Percentiles rank a stretch among this genome's conserved stretches.
These are phyloP conservation scores for Ophion costatus DNA, from an alignment of 2,888 invertebrate genomes.

Conservation along the genomic window DNA sequence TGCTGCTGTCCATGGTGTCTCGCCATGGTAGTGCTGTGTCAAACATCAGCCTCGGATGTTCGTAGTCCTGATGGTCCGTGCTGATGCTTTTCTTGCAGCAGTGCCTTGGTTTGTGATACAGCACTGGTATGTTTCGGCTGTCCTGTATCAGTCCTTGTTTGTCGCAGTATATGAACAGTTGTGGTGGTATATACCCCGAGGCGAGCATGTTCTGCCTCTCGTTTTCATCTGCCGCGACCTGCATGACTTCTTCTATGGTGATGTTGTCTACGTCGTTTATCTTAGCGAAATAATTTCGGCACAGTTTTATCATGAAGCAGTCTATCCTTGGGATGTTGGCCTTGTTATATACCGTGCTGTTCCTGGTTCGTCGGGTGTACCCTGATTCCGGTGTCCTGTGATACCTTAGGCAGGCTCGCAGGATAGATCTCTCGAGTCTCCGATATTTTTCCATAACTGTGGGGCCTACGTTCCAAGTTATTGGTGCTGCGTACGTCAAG, in stretches of 20 bases:
- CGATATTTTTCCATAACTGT: conserved; percentile 41
- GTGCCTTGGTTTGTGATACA: conserved; percentile 14
- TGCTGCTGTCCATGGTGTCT: neutral
- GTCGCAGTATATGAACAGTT: conserved; percentile 5
- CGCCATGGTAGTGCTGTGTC: conserved; percentile 2
- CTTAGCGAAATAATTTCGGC: neutral
- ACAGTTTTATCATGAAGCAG: neutral
- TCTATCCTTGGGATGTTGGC: conserved; percentile 25
- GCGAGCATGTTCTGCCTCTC: neutral
- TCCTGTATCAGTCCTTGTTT: neutral
- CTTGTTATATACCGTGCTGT: conserved; percentile 5
- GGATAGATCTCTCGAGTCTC: conserved; percentile 26
- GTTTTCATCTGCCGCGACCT: neutral
- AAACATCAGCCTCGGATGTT: neutral
- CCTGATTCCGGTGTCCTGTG: conserved; percentile 4
- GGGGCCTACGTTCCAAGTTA: conserved; percentile 38
- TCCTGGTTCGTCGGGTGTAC: neutral
- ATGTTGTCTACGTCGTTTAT: neutral
- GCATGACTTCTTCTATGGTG: neutral
- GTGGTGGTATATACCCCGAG: neutral
- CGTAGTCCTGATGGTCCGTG: neutral
- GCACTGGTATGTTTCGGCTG: neutral
- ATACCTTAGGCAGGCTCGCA: conserved; percentile 4
- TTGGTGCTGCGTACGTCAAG: conserved; percentile 28
- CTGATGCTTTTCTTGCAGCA: conserved; percentile 8